Base-by-base conservation (phyloP, 2,113 vertebrate species). In the Gyps fulvus region DNA sequence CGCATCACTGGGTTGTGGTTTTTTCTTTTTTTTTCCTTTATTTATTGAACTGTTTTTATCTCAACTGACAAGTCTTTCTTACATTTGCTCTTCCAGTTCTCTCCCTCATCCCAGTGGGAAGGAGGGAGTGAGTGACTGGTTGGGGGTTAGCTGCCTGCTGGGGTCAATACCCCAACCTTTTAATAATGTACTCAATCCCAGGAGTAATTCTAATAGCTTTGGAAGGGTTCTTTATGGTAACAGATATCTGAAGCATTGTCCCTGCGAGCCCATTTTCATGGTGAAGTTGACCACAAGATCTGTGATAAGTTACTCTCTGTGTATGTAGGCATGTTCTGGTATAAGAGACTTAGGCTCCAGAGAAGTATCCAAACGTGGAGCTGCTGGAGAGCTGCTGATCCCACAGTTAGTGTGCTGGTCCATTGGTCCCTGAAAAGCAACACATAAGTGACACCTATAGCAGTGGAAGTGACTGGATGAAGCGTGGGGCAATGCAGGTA, bases 221-320 rank as follows among this genome's bases (percentile, higher is more conserved):
- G 29, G 23, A 50, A 72, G 5, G 7, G 13, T 69, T 72, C 25
- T 49, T 55, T 66, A 45, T 36, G 23, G 10, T 58, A 57, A 26
- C 10, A 63, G 23, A 8, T 76, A 49, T 4, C 16, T 63, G 31
- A 87, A 76, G 11, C 17, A 18, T 62, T 77, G 42, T 71, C 42
- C 11, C 10, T 69, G n/a, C 1, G 2, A n/a, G 38, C 34, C 27
- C 1, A 0, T 6, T 74, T 89, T 80, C 18, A 17, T 17, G 7
- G 42, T 70, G 62, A 80, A 43, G 18, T 27, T 62, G 67, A 83
- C 42, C 23, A 55, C 2, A 3, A 32, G 19, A 62, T 61, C 22
- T 93, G 7, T 78, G 22, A 5, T 40, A 71, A 71, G 17, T 32
- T 84, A n/a, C 13, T 31, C 47, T 70, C 69, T 87, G 4, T 5